Base-by-base conservation (phyloP, 1,140 invertebrate genomes). In the Brachionus sp. region DNA sequence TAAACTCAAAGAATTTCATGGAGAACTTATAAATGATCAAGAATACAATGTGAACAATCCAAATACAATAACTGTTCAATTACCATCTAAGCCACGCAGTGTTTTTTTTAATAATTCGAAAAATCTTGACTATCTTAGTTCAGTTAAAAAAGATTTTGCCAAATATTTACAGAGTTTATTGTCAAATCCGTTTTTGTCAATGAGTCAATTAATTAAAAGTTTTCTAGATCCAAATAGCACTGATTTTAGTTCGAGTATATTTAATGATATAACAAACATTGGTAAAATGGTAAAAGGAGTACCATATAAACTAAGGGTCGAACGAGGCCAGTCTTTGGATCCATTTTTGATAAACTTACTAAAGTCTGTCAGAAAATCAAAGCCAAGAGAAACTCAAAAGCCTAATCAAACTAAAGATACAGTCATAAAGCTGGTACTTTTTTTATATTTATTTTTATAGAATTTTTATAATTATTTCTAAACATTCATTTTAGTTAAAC, bases 211-310 rank as follows among this genome's bases (percentile, higher is more conserved):
- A 10, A 57, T 80, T 9, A 57, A 66, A 19, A 80, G 77, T 33
- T 80, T 80, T 29, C 33, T 80, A 9, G 77, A 80, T 53, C 77
- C 77, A 5, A 57, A 80, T 3, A 80, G 77, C 33, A 80, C 39
- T 66, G 77, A 80, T 25, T 80, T 80, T 42, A 62, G 77, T 29
- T 80, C 77, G 33, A 80, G 77, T n/a, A 80, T 80, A 12, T 80
- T 80, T 29, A 80, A 80, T 66, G 77, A 80, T 44, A 62, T 80
- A 6, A 62, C 46, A 19, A 80, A 62, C 25, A 80, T 80, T 62
- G 62, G 77, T n/a, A 80, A 80, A 44, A 57, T 80, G 77, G 77
- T 80, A 16, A 80, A 80, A 66, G 77, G 77, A 7, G 77, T 80
- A 13, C 77, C 77, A 5, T 80, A 57, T 35, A 80, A 80, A 42